Base-by-base conservation (phyloP, 1,140 invertebrate genomes). In the Sycobia sp. region DNA sequence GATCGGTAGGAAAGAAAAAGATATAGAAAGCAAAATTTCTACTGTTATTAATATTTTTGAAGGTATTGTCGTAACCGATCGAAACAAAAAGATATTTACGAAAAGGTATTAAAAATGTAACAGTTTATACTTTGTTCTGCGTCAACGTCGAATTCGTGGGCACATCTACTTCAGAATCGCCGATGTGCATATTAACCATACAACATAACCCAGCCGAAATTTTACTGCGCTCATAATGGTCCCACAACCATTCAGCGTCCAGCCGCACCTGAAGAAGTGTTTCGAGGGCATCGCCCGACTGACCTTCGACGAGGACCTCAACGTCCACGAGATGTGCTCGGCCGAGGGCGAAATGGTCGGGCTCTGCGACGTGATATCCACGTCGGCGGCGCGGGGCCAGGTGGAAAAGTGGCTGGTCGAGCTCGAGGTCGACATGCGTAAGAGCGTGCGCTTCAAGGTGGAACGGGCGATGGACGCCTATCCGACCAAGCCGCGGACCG, bases 381-480 rank as follows among this genome's bases (percentile, higher is more conserved):
- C 95, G 0, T 85, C 87, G 9, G 87, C 90, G 60, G 93, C 95
- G 3, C 84, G 93, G 71, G 95, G 96, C 62, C 92, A 95, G 81
- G 96, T 98, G 1, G 96, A 98, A 80, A 97, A 96, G 84, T 98
- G 96, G 96, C 82, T 98, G 13, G 73, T 94, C 14, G 92, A 97
- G 74, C 79, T 98, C 34, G 96, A 98, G 81, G 75, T 76, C 14
- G 85, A 90, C 56, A 98, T 98, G 94, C 91, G 94, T 68, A 87
- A 88, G 49, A 96, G 93, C 38, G 83, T 98, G 1, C 88, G 91
- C 68, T 83, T 89, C 29, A 86, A 84, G 67, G 86, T 90, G 10
- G 64, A 78, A 0, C 73, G 81, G 22, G 86, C 89, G 0, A 87
- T 89, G 54, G 81, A 85, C 50, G 90, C 88, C 50, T 96, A 96